Base-by-base conservation (phyloP, 2,113 vertebrate genomes). In the Odocoileus hemionus region DNA sequence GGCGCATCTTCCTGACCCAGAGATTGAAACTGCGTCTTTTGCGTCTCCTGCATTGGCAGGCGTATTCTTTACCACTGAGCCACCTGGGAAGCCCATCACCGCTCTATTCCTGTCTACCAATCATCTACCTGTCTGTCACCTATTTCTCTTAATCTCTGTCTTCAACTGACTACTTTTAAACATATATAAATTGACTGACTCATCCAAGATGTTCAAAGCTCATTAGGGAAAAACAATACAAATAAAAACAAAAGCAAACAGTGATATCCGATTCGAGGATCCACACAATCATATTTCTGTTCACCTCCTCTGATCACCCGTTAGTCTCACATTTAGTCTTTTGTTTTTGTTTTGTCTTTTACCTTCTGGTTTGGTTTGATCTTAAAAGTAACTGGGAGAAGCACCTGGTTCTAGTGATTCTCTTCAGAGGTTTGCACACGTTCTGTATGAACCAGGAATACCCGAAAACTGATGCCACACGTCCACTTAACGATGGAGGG, bases 271-370 rank as follows among this genome's bases (percentile, higher is more conserved):
- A 45, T 5, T 1, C 5, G 11, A 79, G 16, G 87, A 16, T 1
- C n/a, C 36, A 30, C 19, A 11, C 0, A 1, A 2, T 2, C 7
- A 19, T 2, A 21, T 33, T 36, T 85, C 64, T 47, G 2, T 2
- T 23, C 5, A 1, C 28, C 28, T 26, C 36, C 6, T 4, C 50
- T 26, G 26, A 4, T n/a, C 33, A 2, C n/a, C 55, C 43, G 2
- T 5, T 2, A 14, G 2, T 45, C 12, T 58, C 60, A 30, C 1
- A n/a, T 1, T n/a, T 2, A 2, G 43, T 17, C 30, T 45, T 36
- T 47, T 78, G 21, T 1, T 45, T 78, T 67, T 15, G 25, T 36
- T 58, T 70, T 19, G 45, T 15, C 58, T 30, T 39, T 80, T n/a
- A 11, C 16, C 10, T 86, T 74, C 45, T 30, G 3, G 39, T 80